These are phyloP conservation scores for Dinoponera quadriceps DNA, from an alignment of 1,140 invertebrate genomes.

Conservation along the genomic window DNA sequence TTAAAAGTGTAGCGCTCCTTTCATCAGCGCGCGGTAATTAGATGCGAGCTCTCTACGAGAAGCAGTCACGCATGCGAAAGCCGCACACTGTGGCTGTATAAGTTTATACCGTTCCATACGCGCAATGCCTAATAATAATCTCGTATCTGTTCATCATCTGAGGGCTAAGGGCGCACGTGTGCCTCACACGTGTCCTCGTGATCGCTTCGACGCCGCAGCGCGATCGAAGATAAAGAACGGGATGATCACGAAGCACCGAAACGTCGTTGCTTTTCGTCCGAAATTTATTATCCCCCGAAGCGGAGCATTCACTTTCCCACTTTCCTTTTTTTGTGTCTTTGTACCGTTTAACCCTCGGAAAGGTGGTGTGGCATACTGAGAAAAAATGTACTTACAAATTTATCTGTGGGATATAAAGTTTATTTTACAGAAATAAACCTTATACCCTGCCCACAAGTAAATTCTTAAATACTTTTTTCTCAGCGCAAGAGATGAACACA, in stretches of 20 bases:
- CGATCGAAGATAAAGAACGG: constrained; percentile 65
- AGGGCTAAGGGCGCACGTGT: constrained; percentile 36
- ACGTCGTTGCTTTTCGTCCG: constrained; percentile 36
- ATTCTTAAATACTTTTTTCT: too few species aligned
- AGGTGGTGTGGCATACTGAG: too few species aligned
- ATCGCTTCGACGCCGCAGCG: constrained; percentile 35
- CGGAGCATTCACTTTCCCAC: not conserved
- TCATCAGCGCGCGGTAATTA: constrained; percentile 31
- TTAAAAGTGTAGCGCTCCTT: constrained; percentile 37
- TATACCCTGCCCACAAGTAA: too few species aligned
- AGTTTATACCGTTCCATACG: not conserved
- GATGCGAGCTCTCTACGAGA: not conserved
- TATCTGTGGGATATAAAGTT: too few species aligned
- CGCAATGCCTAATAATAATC: constrained; percentile 50
- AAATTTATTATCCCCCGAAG: constrained; percentile 47
- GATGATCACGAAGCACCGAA: constrained; percentile 11
- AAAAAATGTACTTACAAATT: too few species aligned
- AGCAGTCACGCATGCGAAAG: not conserved
- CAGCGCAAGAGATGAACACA: too few species aligned
- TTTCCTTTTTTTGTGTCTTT: too few species aligned
- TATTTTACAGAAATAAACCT: too few species aligned
- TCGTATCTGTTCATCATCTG: constrained; percentile 37
- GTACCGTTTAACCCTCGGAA: too few species aligned
- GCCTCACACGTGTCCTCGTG: constrained; percentile 45
- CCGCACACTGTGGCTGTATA: not conserved